Evolutionary conservation across 2,888 invertebrate species (phyloP), one percentile per base, ranked within the genome.

Genomic region (Hanleya hanleyi): DNA sequence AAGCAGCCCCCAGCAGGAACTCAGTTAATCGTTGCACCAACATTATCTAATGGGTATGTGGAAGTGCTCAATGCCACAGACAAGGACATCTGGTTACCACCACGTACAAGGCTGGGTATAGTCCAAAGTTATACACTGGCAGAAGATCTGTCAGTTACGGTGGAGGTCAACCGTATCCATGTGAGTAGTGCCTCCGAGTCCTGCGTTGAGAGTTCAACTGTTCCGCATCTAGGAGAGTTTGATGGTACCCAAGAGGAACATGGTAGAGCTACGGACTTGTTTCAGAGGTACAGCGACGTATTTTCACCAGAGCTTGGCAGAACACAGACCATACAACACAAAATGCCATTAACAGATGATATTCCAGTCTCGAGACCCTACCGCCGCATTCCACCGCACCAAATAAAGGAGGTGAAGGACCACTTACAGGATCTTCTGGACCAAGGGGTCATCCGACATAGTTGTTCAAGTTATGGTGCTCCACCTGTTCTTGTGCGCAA

Each of bases 401-500:
- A 69, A 22, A 32, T 38, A 18, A 51, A 69, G 18, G 71, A 72
- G 64, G 71, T 69, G 32, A 57, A 70, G 47, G 9, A 37, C 7
- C 68, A 75, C 29, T 64, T 77, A 5, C n/a, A 73, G 9, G 66
- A 61, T 5, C 35, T 78, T 57, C 47, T 80, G 29, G 50, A 67
- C 0, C 51, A 51, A 51, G 51, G 51, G 7, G 22, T 51, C 12
- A 22, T 51, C 22, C 12, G 51, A 18, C 51, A 51, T 51, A 51
- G 51, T 51, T 51, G n/a, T n/a, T 51, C 51, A 9, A 73, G 74
- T 47, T 75, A 77, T 9, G 81, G 73, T 51, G 75, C 77, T n/a
- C 75, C 78, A n/a, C 78, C 81, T 0, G 78, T 77, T 15, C n/a
- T 78, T 9, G 74, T 80, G 2, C 1, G 65, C 7, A 81, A 81